Base-by-base conservation (phyloP, 2,797 vertebrate genomes). In the Aphelocoma californica region DNA sequence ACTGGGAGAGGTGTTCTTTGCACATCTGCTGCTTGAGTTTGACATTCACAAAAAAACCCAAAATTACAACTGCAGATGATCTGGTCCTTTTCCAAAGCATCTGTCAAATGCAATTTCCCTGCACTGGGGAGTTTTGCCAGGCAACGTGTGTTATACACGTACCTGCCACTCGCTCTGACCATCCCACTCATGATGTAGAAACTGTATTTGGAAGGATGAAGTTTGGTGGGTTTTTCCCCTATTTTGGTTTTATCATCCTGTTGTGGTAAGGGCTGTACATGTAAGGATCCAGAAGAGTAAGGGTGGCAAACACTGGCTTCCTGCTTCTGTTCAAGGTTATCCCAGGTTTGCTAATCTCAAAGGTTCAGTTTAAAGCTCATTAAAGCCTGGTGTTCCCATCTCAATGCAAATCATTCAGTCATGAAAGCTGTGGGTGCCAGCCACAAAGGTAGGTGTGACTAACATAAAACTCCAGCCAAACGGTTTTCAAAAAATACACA, bases 51-150 rank as follows among this genome's bases (percentile, higher is more conserved):
- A 83, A 86, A 86, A 87, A 84, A 3, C 0, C 3, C 32, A 34
- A 45, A 92, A 97, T 92, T 93, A 88, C 86, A 93, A 82, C 25
- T 90, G 81, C 95, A 95, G 93, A 90, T 74, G 81, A 86, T 71
- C 73, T 34, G 26, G 14, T 34, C 66, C 66, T 86, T 67, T 91
- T 57, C 74, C 50, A 2, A 79, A 91, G 71, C 74, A 92, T 92
- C 42, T 75, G 67, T 79, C 66, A 90, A 70, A 88, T 28, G 48
- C 3, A 2, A 48, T 81, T 92, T 90, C 66, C 70, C 53, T 58
- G 62, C 82, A 73, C 19, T 1, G 2, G 13, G 32, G 58, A 81
- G 45, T 60, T 85, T 77, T 86, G 74, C 83, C 95, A 93, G 57
- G 32, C 56, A 79, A 67, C 53, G 61, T 47, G 85, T 66, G 66